These are phyloP conservation scores for Dermochelys coriacea DNA, from an alignment of 2,797 vertebrate genomes.

Conservation along the genomic window DNA sequence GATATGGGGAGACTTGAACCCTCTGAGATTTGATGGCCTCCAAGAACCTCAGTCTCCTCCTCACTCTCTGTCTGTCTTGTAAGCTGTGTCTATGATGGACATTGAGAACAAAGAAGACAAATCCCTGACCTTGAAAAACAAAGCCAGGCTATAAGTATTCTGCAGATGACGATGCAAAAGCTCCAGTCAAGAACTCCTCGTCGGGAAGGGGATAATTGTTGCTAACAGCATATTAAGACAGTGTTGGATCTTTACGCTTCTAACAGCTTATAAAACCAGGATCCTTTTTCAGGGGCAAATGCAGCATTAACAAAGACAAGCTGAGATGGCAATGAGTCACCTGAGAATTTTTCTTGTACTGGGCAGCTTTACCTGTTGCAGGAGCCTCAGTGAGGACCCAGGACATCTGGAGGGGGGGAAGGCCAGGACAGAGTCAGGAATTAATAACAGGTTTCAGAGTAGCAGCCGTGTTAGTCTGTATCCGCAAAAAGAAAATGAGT, in stretches of 20 bases:
- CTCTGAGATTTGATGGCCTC: not conserved
- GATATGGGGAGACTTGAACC: conserved; percentile 25
- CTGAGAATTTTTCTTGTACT: not conserved
- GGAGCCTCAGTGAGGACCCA: not conserved
- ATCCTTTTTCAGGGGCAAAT: conserved; percentile 23
- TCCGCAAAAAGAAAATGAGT: too few species aligned
- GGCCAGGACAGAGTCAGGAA: conserved; percentile 1
- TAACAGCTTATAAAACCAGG: conserved; percentile 54
- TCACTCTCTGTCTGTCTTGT: conserved; percentile 31
- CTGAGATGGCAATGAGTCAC: conserved; percentile 25
- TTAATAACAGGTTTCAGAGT: not conserved
- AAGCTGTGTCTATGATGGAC: conserved; percentile 67
- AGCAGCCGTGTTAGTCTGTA: too few species aligned
- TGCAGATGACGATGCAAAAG: conserved; percentile 67
- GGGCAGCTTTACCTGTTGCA: fast-evolving
- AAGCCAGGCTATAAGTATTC: conserved; percentile 52
- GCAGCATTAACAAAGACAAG: conserved; percentile 37
- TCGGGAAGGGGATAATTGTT: conserved; percentile 64
- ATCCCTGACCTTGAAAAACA: conserved; percentile 74
- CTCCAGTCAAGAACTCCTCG: conserved; percentile 63
- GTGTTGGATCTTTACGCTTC: conserved; percentile 47
- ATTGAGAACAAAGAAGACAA: conserved; percentile 71
- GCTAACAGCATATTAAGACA: conserved; percentile 48
- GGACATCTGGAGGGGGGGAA: not conserved
- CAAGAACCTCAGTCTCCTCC: conserved; percentile 57